A percentile compares a stretch with the other conserved stretches of the same genome.
phyloP scores from a whole-genome alignment of 1,140 invertebrate genomes.

The Atta cephalotes region DNA sequence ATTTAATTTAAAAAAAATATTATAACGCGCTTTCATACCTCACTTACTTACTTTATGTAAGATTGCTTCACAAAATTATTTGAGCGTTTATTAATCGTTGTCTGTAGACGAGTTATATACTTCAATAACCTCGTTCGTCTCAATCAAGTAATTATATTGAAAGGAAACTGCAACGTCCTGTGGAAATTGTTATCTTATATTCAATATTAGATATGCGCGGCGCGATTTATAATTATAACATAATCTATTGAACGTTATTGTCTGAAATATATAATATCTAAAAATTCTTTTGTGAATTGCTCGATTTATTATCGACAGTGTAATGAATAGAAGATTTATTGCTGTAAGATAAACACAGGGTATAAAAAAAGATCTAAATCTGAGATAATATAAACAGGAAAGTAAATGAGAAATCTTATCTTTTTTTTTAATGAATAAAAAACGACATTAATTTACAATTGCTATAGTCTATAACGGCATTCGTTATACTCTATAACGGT shows the following conservation, averaged over 20 bases:
- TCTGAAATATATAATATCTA: not conserved
- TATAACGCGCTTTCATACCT: not conserved
- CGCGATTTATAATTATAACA: not conserved
- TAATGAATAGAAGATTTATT: not conserved
- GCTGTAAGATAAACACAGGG: not conserved
- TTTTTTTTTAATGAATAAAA: not conserved
- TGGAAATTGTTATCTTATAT: not conserved
- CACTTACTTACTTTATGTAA: not conserved
- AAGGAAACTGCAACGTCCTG: not conserved
- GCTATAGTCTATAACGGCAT: not conserved
- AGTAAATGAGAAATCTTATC: not conserved
- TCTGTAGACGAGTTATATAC: not conserved
- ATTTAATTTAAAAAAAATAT: not conserved
- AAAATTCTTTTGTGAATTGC: not conserved
- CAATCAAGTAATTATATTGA: not conserved
- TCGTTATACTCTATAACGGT: too few species aligned
- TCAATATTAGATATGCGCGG: not conserved
- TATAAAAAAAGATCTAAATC: slow-evolving; percentile 1
- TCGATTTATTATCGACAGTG: not conserved
- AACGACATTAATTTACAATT: too few species aligned
- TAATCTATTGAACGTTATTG: not conserved
- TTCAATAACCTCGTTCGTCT: not conserved
- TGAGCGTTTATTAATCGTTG: not conserved
- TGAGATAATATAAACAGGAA: not conserved
- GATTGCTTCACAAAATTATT: not conserved